Conservation (phyloP, 2,113 vertebrate genomes). For the Syngnathus floridae region DNA sequence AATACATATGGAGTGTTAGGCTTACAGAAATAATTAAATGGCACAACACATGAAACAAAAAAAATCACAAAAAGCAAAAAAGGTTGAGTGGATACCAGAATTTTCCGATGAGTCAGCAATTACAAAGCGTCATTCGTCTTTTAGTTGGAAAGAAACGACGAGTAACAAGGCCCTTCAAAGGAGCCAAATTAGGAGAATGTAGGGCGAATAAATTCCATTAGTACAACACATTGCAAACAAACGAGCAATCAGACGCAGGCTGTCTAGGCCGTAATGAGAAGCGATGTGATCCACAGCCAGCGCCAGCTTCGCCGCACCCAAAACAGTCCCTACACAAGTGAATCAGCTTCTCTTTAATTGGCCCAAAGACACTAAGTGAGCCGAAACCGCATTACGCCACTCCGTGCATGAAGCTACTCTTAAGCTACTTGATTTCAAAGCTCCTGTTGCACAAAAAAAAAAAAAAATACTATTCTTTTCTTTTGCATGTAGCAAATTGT, state of each 20-base stretch:
- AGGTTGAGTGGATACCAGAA: slow-evolving; percentile 58
- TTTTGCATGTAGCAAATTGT: slow-evolving; percentile 57
- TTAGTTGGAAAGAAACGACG: slow-evolving; percentile 39
- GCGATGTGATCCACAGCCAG: slow-evolving; percentile 33
- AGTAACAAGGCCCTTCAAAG: slow-evolving; percentile 57
- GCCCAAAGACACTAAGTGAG: slow-evolving; percentile 64
- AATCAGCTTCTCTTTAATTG: slow-evolving; percentile 62
- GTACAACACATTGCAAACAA: slow-evolving; percentile 57
- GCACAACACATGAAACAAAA: slow-evolving; percentile 31
- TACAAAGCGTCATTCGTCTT: slow-evolving; percentile 40
- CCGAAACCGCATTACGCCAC: slow-evolving; percentile 63
- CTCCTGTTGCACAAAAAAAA: slow-evolving; percentile 47
- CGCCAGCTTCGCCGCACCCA: slow-evolving; percentile 33
- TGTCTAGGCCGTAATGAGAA: slow-evolving; percentile 21
- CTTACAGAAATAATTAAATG: slow-evolving; percentile 30
- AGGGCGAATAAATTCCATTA: slow-evolving; percentile 64
- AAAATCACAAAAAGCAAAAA: slow-evolving; percentile 22
- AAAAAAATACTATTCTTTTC: slow-evolving; percentile 49
- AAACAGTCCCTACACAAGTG: slow-evolving; percentile 38
- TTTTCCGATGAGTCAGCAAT: slow-evolving; percentile 12
- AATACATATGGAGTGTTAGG: slow-evolving; percentile 29
- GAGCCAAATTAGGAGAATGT: slow-evolving; percentile 49
- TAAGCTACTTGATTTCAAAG: slow-evolving; percentile 56
- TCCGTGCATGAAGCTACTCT: slow-evolving; percentile 50
- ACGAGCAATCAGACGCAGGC: slow-evolving; percentile 55